Evolutionary conservation across 1,140 invertebrate species (phyloP).

Genomic region (Ips nitidus): DNA sequence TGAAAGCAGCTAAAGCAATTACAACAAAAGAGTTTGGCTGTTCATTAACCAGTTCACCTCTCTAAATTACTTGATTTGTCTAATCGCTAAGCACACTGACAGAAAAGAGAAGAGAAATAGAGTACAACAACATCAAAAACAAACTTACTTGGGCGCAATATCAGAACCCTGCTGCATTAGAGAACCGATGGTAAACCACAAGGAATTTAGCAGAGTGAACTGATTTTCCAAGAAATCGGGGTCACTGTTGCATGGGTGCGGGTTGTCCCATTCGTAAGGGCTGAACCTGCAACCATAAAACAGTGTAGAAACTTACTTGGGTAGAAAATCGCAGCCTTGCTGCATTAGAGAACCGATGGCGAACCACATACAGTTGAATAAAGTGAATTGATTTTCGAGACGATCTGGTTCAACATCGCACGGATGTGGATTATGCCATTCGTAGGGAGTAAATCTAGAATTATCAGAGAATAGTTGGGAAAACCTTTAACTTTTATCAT

Average conservation of each 20-base stretch:
- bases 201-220: constrained; percentile 83
- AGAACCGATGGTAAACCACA: constrained; percentile 87
- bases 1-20: background rate
- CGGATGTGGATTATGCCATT: constrained; percentile 89
- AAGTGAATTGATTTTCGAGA: constrained; percentile 87
- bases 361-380: constrained; percentile 94
- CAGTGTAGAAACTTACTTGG: constrained; percentile 70
- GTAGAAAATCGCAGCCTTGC: constrained; percentile 87
- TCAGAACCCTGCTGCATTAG: constrained; percentile 92
- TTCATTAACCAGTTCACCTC: constrained; percentile 18
- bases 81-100: background rate
- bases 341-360: constrained; percentile 93
- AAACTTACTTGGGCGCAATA: constrained; percentile 71
- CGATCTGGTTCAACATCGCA: constrained; percentile 76
- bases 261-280: constrained; percentile 88
- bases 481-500: background rate
- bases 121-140: background rate
- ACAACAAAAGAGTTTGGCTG: background rate
- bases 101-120: constrained; percentile 11
- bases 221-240: constrained; percentile 81
- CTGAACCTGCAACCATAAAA: constrained; percentile 67
- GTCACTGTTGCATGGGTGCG: constrained; percentile 77
- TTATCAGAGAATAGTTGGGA: background rate
- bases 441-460: constrained; percentile 84
- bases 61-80: background rate